These are phyloP conservation scores for Serrognathus titanus DNA, from an alignment of 2,888 invertebrate species.

Conservation along the genomic window DNA sequence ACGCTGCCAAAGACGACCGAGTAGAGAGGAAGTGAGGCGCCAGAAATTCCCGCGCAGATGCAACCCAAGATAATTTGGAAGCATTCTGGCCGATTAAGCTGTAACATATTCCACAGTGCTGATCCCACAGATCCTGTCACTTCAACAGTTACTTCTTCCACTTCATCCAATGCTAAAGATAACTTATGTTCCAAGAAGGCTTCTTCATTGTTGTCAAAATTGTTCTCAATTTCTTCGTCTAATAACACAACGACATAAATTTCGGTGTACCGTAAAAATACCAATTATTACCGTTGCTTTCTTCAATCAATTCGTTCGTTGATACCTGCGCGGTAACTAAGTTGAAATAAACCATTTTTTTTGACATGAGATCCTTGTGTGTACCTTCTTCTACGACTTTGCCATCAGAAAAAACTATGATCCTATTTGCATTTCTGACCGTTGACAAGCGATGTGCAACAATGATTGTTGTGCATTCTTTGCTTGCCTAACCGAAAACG, in stretches of 20 bases:
- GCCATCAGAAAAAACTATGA: constrained; percentile 69
- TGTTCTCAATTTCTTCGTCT: too few species aligned
- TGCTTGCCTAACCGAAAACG: constrained; percentile 54
- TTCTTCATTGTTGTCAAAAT: too few species aligned
- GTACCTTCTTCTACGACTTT: constrained; percentile 67
- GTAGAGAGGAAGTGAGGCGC: constrained; percentile 69
- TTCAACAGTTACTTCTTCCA: too few species aligned
- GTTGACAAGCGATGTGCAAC: constrained; percentile 76
- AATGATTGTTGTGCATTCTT: constrained; percentile 74
- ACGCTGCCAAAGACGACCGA: constrained; percentile 71
- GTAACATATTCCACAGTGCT: constrained; percentile 49
- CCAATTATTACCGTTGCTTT: background rate
- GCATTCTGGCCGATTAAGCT: constrained; percentile 67
- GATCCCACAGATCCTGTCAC: background rate
- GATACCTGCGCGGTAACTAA: constrained; percentile 64
- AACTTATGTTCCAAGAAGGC: too few species aligned
- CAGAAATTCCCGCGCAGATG: constrained; percentile 61
- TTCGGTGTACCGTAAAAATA: too few species aligned
- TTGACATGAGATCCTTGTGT: constrained; percentile 64
- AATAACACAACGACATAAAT: too few species aligned
- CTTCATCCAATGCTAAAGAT: too few species aligned
- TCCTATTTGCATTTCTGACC: constrained; percentile 68
- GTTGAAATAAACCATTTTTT: constrained; percentile 64
- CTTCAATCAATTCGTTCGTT: background rate
- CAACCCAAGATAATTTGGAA: constrained; percentile 60